Evolutionary conservation across 37 sponge, comb jelly and placozoan species (phyloP).

Genomic region (Geodia barretti): DNA sequence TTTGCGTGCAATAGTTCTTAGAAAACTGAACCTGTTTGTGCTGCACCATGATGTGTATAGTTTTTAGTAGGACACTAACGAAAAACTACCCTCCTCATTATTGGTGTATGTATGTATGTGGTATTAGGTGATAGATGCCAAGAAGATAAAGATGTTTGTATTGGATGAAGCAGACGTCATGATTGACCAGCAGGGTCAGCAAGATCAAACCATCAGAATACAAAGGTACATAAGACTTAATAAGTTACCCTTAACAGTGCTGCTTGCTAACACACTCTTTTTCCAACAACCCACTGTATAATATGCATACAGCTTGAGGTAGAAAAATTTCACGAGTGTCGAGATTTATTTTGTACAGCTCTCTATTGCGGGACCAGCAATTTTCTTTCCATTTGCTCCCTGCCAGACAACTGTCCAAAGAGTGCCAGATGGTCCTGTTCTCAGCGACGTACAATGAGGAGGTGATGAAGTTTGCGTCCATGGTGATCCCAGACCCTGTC

Average conservation of each 20-base stretch:
- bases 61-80: not conserved
- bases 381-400: not conserved
- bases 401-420: slow-evolving; percentile 35
- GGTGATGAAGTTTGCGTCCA: slow-evolving; percentile 87
- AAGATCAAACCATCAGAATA: slow-evolving; percentile 90
- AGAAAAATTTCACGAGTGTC: no score
- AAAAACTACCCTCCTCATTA: not conserved
- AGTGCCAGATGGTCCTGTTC: slow-evolving; percentile 85
- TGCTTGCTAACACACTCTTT: not conserved
- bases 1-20: no score
- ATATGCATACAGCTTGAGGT: not conserved
- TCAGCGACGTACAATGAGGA: slow-evolving; percentile 92
- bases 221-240: slow-evolving; percentile 67
- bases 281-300: not conserved
- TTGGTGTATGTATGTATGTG: not conserved
- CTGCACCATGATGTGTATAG: not conserved
- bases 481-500: slow-evolving; percentile 71
- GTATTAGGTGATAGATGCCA: slow-evolving; percentile 65
- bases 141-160: slow-evolving; percentile 82
- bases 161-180: slow-evolving; percentile 97
- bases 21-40: no score
- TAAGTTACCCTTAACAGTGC: not conserved
- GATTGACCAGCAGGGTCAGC: slow-evolving; percentile 93
- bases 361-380: not conserved
- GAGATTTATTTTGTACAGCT: slow-evolving; percentile 6